phyloP scores from a whole-genome alignment of 2,888 invertebrate species.

The Hirudinaria manillensis region DNA sequence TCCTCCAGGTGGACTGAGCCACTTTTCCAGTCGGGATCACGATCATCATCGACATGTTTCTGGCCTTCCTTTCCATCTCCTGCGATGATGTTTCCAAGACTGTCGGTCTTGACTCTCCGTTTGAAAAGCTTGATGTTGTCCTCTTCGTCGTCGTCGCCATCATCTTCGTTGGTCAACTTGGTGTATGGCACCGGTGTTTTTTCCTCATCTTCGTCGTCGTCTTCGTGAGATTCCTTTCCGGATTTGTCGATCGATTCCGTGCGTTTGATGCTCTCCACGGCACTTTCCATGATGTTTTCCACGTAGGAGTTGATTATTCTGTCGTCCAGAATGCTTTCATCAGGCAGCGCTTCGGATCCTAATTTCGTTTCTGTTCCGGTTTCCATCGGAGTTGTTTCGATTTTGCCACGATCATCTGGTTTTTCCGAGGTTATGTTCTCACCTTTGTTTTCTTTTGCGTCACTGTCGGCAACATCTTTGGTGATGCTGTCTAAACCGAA shows the following conservation, averaged over 20 bases:
- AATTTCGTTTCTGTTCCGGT: no score
- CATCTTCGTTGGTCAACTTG: neutral
- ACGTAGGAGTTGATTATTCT: neutral
- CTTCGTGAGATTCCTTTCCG: no score
- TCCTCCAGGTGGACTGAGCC: neutral
- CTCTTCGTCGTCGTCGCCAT: neutral
- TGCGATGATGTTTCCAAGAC: slow-evolving; percentile 8
- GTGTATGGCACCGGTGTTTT: neutral
- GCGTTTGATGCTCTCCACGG: neutral
- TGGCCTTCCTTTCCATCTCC: no score
- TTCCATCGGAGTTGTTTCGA: no score
- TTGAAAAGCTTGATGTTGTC: neutral
- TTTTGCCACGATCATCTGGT: no score
- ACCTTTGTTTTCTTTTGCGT: no score
- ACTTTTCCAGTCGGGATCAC: neutral
- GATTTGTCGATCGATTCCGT: neutral
- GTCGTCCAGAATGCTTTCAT: neutral
- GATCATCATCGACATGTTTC: slow-evolving; percentile 9
- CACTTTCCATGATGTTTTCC: neutral
- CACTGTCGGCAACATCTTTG: no score
- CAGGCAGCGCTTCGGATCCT: no score
- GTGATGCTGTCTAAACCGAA: no score
- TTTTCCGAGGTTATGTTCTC: no score
- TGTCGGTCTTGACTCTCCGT: neutral
- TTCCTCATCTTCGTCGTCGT: slow-evolving; percentile 5